Percentiles rank a stretch among this genome's conserved stretches.
Evolutionary conservation across 2,888 invertebrate genomes (phyloP).

Genomic region (Acrobasis suavella): DNA sequence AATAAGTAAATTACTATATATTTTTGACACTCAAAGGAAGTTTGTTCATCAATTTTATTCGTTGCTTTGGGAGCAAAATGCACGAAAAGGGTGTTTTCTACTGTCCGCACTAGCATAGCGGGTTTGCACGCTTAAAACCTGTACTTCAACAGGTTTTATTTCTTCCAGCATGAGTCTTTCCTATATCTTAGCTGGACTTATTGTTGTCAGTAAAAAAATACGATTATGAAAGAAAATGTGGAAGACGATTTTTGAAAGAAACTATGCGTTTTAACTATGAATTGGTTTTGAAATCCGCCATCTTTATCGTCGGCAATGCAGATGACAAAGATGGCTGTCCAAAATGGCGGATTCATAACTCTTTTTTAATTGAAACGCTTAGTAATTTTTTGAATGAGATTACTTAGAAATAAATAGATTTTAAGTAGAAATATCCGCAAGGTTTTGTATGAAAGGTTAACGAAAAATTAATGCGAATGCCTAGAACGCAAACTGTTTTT

Average conservation of each 20-base stretch:
- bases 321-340: too few relatives aligned
- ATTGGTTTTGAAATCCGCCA: background rate
- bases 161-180: constrained; percentile 62
- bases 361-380: background rate
- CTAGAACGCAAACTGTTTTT: constrained; percentile 42
- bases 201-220: constrained; percentile 40
- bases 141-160: constrained; percentile 49
- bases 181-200: constrained; percentile 59
- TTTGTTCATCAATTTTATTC: constrained; percentile 22
- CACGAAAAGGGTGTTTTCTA: constrained; percentile 42
- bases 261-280: background rate
- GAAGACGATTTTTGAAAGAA: constrained; percentile 2
- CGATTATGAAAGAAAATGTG: constrained; percentile 16
- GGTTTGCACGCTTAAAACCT: constrained; percentile 71
- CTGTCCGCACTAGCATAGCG: constrained; percentile 45
- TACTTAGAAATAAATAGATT: constrained; percentile 17
- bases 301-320: background rate
- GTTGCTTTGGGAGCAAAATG: constrained; percentile 47
- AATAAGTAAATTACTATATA: background rate
- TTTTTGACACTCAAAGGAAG: background rate
- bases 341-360: background rate
- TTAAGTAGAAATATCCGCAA: constrained; percentile 25
- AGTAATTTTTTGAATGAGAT: background rate
- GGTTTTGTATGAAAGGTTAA: constrained; percentile 31
- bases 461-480: constrained; percentile 31